Evolutionary conservation across 2,797 vertebrate species (phyloP).

Genomic region (Columba guinea): DNA sequence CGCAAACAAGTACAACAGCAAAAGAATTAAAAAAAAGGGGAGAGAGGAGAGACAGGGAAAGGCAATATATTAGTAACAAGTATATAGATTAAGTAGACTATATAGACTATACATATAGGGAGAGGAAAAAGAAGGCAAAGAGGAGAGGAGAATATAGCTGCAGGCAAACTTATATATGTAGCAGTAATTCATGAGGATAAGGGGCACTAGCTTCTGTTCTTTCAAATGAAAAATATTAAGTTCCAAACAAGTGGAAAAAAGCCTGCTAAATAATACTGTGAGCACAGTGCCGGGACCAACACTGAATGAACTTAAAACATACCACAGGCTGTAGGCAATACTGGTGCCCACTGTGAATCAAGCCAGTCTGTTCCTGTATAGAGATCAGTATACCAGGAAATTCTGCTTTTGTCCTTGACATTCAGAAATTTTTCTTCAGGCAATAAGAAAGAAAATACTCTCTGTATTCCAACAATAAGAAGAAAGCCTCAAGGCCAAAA

Average conservation of each 20-base stretch:
- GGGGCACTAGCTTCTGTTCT: background rate
- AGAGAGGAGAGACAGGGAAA: fast-evolving
- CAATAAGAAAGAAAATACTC: background rate
- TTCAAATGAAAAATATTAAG: background rate
- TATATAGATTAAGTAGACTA: no score
- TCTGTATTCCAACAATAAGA: background rate
- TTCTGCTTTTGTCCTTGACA: background rate
- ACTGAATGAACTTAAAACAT: background rate
- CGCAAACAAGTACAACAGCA: background rate
- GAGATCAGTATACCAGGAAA: background rate
- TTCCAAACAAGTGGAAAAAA: background rate
- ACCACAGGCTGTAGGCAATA: background rate
- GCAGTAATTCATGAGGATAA: background rate
- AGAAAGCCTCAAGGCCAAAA: background rate
- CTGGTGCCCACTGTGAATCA: background rate
- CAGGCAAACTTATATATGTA: background rate
- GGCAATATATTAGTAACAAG: background rate
- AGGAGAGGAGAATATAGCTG: background rate
- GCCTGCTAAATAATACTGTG: background rate
- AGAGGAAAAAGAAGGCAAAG: background rate
- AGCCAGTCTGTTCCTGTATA: background rate
- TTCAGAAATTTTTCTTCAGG: conserved; percentile 12
- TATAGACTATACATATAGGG: background rate
- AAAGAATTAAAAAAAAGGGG: background rate
- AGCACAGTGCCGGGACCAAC: background rate